Evolutionary conservation across 2,888 invertebrate species (phyloP).

Genomic region (Eupithecia subumbrata): DNA sequence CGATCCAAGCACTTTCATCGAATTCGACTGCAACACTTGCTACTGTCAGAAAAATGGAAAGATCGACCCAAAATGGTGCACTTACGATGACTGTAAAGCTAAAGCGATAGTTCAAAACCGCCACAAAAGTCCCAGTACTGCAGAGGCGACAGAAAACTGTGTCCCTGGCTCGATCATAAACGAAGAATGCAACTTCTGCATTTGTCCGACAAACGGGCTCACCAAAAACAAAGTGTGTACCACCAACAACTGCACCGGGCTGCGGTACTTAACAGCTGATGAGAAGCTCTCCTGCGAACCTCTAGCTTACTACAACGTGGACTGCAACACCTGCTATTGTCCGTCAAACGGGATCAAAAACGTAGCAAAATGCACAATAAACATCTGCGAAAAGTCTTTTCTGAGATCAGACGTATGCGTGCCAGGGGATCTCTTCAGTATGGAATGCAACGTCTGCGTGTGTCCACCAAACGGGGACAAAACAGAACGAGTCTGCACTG

Average conservation of each 20-base stretch:
- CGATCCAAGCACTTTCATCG: constrained; percentile 69
- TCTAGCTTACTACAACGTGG: constrained; percentile 69
- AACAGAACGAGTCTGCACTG: constrained; percentile 65
- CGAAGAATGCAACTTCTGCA: constrained; percentile 74
- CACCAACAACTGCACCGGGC: constrained; percentile 59
- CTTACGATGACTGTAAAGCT: constrained; percentile 70
- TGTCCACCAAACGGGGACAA: constrained; percentile 74
- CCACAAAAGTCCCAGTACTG: constrained; percentile 46
- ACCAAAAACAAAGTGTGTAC: constrained; percentile 65
- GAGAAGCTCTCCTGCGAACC: constrained; percentile 68
- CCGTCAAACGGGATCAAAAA: constrained; percentile 71
- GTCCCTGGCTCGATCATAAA: constrained; percentile 66
- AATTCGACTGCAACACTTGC: constrained; percentile 76
- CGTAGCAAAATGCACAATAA: constrained; percentile 73
- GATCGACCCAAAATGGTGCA: constrained; percentile 75
- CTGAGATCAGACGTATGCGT: constrained; percentile 63
- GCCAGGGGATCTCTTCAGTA: constrained; percentile 70
- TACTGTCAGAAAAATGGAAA: constrained; percentile 71
- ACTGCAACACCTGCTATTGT: constrained; percentile 75
- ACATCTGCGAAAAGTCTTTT: constrained; percentile 68
- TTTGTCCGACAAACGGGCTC: constrained; percentile 68
- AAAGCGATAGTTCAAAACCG: constrained; percentile 57
- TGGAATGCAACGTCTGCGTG: constrained; percentile 75
- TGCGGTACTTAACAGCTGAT: constrained; percentile 30
- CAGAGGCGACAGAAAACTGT: constrained; percentile 47